Evolutionary conservation across 1,140 invertebrate genomes (phyloP), one percentile per base, ranked within the genome.

Genomic region (Ostrea edulis): DNA sequence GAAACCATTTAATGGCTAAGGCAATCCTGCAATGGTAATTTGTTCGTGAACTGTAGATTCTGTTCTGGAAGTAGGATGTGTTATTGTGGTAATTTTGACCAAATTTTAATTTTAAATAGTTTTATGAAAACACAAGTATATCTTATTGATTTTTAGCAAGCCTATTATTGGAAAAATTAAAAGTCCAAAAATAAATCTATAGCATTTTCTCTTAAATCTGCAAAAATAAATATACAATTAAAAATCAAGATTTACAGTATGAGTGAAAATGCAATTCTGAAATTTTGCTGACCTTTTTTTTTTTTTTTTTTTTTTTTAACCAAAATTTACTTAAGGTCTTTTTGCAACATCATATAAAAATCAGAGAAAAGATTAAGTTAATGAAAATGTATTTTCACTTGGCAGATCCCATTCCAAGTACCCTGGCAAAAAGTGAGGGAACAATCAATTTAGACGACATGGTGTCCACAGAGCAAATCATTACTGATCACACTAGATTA

Each of bases 391-490:
- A 4, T 22, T 68, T 68, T 17, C 82, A 83, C 62, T 89, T 91
- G 92, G 58, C 87, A 94, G 94, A 94, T 88, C 93, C 93, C 22
- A 87, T 94, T 44, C 93, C 94, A 54, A 86, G 52, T 58, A 92
- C 94, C 82, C 86, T 94, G 35, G 90, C 92, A 0, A 91, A 93
- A 20, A 88, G 85, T 11, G 89, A 91, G 68, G 83, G 89, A 8
- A 87, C 86, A 44, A 68, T 94, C 0, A 90, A 87, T 25, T 84
- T 93, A 7, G 92, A 92, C 90, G 93, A 94, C 82, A 83, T 94
- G 58, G 93, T 94, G 20, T 93, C 91, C 25, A 91, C 91, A 68
- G 89, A 93, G 82, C 90, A 93, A 65, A 91, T 94, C 22, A 89
- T 91, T 22, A 93, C 91, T 8, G 81, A 89, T n/a, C 58, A 85